Conservation (phyloP, 2,888 invertebrate genomes). For the Drosophila kambysellisi region DNA sequence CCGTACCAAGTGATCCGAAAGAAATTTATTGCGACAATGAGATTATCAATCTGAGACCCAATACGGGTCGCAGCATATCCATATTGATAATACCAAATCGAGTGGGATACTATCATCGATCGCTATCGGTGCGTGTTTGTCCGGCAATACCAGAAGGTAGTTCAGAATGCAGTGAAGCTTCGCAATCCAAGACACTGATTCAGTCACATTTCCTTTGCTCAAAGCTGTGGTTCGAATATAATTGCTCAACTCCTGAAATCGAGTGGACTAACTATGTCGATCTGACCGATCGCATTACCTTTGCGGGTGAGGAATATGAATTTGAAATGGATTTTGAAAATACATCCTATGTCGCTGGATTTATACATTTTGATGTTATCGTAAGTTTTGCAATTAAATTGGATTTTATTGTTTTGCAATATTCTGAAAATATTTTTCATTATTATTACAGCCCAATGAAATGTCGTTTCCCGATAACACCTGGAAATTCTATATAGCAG, state of each 20-base stretch:
- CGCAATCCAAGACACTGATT: constrained; percentile 45
- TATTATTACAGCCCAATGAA: constrained; percentile 58
- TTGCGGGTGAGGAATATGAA: constrained; percentile 71
- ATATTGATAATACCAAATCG: constrained; percentile 80
- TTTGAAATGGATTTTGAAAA: constrained; percentile 79
- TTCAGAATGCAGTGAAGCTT: constrained; percentile 39
- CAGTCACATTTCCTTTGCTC: constrained; percentile 68
- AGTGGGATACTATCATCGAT: constrained; percentile 68
- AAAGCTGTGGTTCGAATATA: constrained; percentile 75
- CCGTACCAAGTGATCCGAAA: constrained; percentile 76
- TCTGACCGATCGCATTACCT: constrained; percentile 58
- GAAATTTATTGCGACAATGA: constrained; percentile 81
- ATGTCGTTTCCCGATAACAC: constrained; percentile 70
- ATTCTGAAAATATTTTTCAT: background rate
- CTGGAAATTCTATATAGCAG: constrained; percentile 76
- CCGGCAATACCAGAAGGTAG: constrained; percentile 45
- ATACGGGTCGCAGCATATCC: constrained; percentile 75
- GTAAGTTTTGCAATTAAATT: constrained; percentile 54
- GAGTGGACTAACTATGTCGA: constrained; percentile 61
- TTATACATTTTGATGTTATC: constrained; percentile 79
- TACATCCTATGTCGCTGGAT: constrained; percentile 69
- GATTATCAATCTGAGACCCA: constrained; percentile 78
- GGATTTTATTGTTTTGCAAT: no score
- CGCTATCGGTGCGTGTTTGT: constrained; percentile 73
- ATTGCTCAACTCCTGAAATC: constrained; percentile 73